Conservation (phyloP, 2,797 vertebrate genomes). For the Nasua narica region DNA sequence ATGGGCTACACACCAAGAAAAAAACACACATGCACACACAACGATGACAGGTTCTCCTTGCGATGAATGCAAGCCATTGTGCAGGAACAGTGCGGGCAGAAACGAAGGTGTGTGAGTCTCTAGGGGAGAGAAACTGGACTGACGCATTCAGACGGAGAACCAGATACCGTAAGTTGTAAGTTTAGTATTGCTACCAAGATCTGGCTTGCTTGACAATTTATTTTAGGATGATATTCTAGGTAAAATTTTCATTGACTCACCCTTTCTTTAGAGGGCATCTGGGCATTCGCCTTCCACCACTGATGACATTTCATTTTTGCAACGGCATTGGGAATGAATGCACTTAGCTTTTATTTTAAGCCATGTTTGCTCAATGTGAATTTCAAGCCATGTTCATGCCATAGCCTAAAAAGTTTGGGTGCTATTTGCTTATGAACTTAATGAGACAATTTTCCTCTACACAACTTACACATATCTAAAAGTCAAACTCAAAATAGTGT, state of each 20-base stretch:
- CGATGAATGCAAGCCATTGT: neutral
- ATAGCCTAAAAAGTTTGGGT: slow-evolving; percentile 15
- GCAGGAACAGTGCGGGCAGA: neutral
- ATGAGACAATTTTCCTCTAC: neutral
- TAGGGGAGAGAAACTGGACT: neutral
- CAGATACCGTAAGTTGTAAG: slow-evolving; percentile 18
- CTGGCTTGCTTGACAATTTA: slow-evolving; percentile 13
- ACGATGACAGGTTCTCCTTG: slow-evolving; percentile 12
- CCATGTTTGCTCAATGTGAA: neutral
- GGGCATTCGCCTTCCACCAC: neutral
- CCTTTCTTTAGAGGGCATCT: neutral
- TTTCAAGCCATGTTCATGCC: slow-evolving; percentile 11
- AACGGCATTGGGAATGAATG: neutral
- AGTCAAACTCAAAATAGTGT: slow-evolving; percentile 42
- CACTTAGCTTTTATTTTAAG: slow-evolving; percentile 16
- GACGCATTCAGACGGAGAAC: neutral
- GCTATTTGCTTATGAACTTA: slow-evolving; percentile 7
- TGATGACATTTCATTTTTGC: neutral
- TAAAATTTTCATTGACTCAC: neutral
- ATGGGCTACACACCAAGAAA: slow-evolving; percentile 44
- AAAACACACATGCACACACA: slow-evolving; percentile 52
- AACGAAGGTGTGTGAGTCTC: neutral
- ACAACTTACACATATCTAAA: slow-evolving; percentile 15
- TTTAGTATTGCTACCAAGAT: slow-evolving; percentile 16
- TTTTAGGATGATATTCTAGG: neutral